These are phyloP conservation scores for Matsumyia berberina DNA, from an alignment of 2,888 invertebrate species.

Conservation along the genomic window DNA sequence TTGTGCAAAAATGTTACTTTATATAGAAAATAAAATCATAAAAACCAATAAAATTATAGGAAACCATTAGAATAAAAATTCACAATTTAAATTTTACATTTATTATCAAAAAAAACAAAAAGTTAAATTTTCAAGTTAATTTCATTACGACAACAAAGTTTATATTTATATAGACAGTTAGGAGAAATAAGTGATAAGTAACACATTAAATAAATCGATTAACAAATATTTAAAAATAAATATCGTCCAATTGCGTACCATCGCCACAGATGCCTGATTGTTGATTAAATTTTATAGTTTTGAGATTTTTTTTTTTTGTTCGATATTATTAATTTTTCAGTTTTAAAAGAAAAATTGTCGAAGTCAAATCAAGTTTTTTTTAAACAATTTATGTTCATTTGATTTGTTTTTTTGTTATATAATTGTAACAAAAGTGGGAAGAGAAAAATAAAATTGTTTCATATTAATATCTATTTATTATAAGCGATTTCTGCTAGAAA, in stretches of 20 bases:
- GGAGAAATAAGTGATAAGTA: slow-evolving; percentile 56
- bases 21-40: slow-evolving; percentile 4
- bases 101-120: slow-evolving; percentile 33
- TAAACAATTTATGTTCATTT: slow-evolving; percentile 54
- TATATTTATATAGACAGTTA: slow-evolving; percentile 45
- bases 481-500: slow-evolving; percentile 55
- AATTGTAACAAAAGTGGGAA: slow-evolving; percentile 69
- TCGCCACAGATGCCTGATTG: slow-evolving; percentile 83
- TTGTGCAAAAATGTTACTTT: too few species aligned
- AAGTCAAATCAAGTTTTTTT: slow-evolving; percentile 59
- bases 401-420: slow-evolving; percentile 23
- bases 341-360: slow-evolving; percentile 32
- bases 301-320: slow-evolving; percentile 52
- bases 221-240: slow-evolving; percentile 77
- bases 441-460: slow-evolving; percentile 71
- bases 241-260: slow-evolving; percentile 83
- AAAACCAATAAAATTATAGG: slow-evolving; percentile 29
- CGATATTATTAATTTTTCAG: slow-evolving; percentile 18
- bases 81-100: slow-evolving; percentile 33
- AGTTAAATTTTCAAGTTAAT: slow-evolving; percentile 6
- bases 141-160: slow-evolving; percentile 53
- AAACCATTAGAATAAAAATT: too few species aligned
- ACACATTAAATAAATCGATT: slow-evolving; percentile 63
- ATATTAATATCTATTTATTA: slow-evolving; percentile 68
- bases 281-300: slow-evolving; percentile 61